Conservation (phyloP, 2,113 vertebrate genomes). For the Charadrius vociferus region DNA sequence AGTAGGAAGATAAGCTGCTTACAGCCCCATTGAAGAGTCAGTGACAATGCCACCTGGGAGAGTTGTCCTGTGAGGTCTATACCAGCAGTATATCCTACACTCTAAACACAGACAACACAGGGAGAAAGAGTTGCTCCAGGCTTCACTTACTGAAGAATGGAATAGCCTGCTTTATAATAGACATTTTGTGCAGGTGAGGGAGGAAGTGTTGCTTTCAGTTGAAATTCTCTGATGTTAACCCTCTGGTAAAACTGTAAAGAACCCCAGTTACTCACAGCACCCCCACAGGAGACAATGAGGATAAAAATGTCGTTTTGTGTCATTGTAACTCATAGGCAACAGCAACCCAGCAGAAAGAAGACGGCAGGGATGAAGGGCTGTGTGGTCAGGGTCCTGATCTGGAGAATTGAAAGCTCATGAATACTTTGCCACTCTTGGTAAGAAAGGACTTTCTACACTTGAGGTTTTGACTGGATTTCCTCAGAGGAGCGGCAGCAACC, state of each 20-base stretch:
- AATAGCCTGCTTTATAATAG: background rate
- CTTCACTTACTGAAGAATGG: background rate
- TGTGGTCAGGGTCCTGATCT: background rate
- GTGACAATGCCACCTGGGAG: background rate
- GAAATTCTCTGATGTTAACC: background rate
- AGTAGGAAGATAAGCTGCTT: background rate
- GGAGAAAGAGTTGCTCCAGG: background rate
- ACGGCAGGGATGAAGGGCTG: background rate
- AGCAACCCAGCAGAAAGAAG: background rate
- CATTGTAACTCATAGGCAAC: background rate
- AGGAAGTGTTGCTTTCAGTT: background rate
- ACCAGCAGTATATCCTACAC: background rate
- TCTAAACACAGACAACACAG: background rate
- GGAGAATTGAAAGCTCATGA: background rate
- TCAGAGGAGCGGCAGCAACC: background rate
- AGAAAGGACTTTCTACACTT: background rate
- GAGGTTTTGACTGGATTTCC: background rate
- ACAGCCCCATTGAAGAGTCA: background rate
- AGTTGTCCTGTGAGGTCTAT: background rate
- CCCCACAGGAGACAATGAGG: background rate
- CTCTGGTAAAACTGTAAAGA: background rate
- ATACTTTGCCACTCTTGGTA: background rate
- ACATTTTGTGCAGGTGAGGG: background rate
- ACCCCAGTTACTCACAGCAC: background rate
- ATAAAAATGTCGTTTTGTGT: background rate